Conservation (phyloP, 2,113 vertebrate species). For the Rhea pennata region DNA sequence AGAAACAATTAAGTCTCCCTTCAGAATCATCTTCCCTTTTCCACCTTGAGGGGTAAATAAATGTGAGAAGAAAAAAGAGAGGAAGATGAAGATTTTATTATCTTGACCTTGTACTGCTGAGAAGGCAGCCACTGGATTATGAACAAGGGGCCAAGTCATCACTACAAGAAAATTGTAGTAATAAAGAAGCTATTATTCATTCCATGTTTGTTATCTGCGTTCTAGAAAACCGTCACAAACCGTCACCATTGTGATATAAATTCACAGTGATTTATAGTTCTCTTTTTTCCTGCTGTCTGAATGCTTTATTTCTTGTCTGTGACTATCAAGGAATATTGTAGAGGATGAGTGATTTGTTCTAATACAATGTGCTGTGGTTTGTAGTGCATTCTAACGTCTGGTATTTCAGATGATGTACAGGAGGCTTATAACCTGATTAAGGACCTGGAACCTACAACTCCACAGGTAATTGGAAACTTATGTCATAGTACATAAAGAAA, state of each 20-base stretch:
- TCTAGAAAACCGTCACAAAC: conserved; percentile 29
- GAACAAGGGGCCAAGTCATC: conserved; percentile 10
- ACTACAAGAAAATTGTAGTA: conserved; percentile 27
- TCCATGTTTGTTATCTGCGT: conserved; percentile 18
- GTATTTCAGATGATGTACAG: conserved; percentile 90
- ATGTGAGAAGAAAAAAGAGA: background rate
- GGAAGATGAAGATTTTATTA: background rate
- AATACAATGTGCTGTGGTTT: background rate
- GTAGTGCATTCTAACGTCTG: conserved; percentile 29
- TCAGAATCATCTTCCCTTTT: background rate
- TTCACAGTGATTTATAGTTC: conserved; percentile 29
- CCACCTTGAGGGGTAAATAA: conserved; percentile 18
- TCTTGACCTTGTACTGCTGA: conserved; percentile 29
- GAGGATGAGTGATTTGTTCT: conserved; percentile 17
- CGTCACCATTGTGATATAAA: conserved; percentile 29
- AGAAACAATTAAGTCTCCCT: background rate
- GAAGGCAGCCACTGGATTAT: conserved; percentile 12
- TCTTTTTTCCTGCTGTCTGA: conserved; percentile 2
- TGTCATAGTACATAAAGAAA: background rate
- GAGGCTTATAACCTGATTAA: conserved; percentile 96
- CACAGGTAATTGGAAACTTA: conserved; percentile 84
- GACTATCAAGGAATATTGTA: background rate
- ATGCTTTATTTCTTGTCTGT: conserved; percentile 29
- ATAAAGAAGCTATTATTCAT: conserved; percentile 55
- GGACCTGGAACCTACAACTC: conserved; percentile 90